Percentiles rank a stretch among this genome's conserved stretches.
Conservation (phyloP, 2,888 invertebrate genomes). For the Heterodera filipjevi region DNA sequence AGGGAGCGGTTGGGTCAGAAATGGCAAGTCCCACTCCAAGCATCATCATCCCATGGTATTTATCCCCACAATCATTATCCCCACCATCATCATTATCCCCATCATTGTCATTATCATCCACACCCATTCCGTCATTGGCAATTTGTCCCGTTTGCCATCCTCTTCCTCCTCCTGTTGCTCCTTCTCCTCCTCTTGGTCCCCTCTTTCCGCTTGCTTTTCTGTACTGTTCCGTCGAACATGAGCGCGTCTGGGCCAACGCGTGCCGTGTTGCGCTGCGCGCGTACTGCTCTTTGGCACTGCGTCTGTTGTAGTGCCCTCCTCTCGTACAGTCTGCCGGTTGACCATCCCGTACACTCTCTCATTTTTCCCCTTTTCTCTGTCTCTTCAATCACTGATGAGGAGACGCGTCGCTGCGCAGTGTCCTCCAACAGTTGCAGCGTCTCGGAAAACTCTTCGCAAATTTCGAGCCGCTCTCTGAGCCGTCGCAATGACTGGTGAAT, state of each 20-base stretch:
- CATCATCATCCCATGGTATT: not conserved
- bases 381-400: not conserved
- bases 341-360: not conserved
- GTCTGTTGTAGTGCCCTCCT: not conserved
- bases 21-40: not conserved
- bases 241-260: not conserved
- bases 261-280: not conserved
- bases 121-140: not conserved
- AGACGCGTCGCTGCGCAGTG: slow-evolving; percentile 2
- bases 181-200: not conserved
- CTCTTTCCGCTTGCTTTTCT: not conserved
- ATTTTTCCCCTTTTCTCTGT: not conserved
- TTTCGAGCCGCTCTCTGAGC: slow-evolving; percentile 24
- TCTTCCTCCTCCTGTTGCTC: not conserved
- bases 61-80: too few relatives aligned
- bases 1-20: not conserved
- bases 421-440: slow-evolving; percentile 39
- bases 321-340: not conserved
- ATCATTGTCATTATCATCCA: not conserved
- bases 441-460: slow-evolving; percentile 36
- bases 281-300: not conserved
- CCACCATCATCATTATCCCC: not conserved
- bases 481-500: slow-evolving; percentile 19
- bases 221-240: not conserved
- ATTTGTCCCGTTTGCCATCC: not conserved